phyloP scores from a whole-genome alignment of 2,113 vertebrate species.

The Rhinoptilus africanus region DNA sequence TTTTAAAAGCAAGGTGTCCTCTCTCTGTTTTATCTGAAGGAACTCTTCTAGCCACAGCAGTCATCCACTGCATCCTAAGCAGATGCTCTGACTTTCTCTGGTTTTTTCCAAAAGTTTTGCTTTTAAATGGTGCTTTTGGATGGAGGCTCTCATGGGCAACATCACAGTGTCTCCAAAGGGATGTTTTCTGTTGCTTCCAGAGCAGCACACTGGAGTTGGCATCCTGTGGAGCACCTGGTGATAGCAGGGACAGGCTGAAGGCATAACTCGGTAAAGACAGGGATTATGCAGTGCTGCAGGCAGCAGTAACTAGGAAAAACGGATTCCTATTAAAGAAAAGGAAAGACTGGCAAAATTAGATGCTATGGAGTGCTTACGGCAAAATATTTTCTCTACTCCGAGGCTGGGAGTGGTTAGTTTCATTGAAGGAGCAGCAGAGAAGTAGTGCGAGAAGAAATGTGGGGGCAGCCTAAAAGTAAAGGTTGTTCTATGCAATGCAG shows the following conservation, averaged over 20 bases:
- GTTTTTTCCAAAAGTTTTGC: background rate
- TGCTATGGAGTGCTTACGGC: background rate
- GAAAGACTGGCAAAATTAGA: background rate
- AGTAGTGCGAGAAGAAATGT: background rate
- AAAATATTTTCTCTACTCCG: background rate
- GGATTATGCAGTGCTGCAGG: background rate
- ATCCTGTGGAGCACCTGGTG: background rate
- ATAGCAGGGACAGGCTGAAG: background rate
- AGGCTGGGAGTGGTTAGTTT: background rate
- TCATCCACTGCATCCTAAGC: background rate
- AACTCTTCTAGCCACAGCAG: background rate
- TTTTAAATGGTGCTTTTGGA: background rate
- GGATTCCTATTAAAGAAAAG: background rate
- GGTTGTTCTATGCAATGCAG: background rate
- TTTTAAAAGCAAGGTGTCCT: background rate
- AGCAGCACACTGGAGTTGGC: background rate
- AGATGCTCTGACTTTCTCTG: background rate
- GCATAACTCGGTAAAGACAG: background rate
- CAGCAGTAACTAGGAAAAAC: background rate
- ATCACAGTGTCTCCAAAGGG: background rate
- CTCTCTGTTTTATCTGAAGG: background rate
- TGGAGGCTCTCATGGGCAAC: background rate
- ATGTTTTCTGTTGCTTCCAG: background rate
- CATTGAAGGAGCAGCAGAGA: background rate
- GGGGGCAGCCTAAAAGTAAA: background rate